Base-by-base conservation (phyloP, 1,140 invertebrate species). In the Brachionus rubens region DNA sequence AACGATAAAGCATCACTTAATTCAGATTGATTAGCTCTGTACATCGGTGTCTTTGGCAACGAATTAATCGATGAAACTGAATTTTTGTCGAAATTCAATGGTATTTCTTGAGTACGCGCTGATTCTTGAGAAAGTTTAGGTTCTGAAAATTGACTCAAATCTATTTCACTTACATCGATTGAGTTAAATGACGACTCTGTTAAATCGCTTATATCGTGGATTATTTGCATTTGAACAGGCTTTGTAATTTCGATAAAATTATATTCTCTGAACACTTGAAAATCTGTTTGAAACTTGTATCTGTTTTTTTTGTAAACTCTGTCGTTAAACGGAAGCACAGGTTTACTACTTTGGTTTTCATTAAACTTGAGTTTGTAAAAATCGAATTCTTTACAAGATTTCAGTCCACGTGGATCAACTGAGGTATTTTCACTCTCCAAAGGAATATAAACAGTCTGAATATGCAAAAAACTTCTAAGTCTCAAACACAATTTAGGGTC, bases 321-420 rank as follows among this genome's bases (percentile, higher is more conserved):
- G 26, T 54, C 24, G 33, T 54, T 54, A 30, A 9, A 54, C 3
- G 52, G 33, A 28, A 28, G 52, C 28, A 54, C 33, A 0, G 28
- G 52, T 28, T 28, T 14, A 28, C n/a, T n/a, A n/a, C n/a, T n/a
- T n/a, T n/a, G n/a, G n/a, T n/a, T n/a, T n/a, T n/a, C n/a, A n/a
- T n/a, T n/a, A n/a, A n/a, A n/a, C n/a, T n/a, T n/a, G n/a, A n/a
- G n/a, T 26, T 28, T 28, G 14, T 28, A 54, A 14, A 21, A 16
- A 28, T 54, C 19, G 5, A 54, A 54, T 54, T 54, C 52, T 54
- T 9, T 54, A 54, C 52, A 59, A n/a, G n/a, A n/a, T n/a, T n/a
- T n/a, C n/a, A n/a, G n/a, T n/a, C n/a, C n/a, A 9, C 54, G 28
- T 19, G 54, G 54, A 59, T 59, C 54, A 7, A 33, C 30, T 19